These are phyloP conservation scores for Microcebus murinus DNA, from an alignment of 2,113 vertebrate species.

Conservation along the genomic window DNA sequence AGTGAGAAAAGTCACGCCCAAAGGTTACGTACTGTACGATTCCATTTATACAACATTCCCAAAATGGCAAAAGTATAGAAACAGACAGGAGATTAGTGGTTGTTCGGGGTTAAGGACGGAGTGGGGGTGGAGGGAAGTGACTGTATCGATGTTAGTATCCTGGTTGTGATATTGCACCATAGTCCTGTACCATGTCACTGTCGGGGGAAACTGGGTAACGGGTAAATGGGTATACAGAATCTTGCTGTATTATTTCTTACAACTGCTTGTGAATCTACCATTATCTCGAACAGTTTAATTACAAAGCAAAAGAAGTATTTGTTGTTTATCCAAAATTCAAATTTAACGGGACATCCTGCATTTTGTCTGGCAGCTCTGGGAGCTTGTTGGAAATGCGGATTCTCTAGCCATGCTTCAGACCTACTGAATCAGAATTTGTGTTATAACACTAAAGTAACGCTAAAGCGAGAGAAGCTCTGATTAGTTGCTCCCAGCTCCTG, in stretches of 20 bases:
- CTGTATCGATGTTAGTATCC: fast-evolving
- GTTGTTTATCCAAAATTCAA: background rate
- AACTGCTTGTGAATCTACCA: background rate
- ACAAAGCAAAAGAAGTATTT: background rate
- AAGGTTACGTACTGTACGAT: background rate
- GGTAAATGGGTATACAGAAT: background rate
- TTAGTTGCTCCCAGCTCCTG: background rate
- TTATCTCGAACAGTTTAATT: background rate
- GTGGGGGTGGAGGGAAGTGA: background rate
- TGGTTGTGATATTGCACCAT: background rate
- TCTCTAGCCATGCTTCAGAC: background rate
- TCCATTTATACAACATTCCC: background rate
- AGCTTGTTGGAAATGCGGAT: background rate
- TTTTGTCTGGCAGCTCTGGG: background rate
- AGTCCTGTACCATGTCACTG: background rate
- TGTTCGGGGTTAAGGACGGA: background rate
- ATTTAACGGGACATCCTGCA: background rate
- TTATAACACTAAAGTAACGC: background rate
- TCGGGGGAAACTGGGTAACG: background rate
- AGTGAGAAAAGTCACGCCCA: background rate
- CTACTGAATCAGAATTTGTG: background rate
- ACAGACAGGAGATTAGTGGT: background rate
- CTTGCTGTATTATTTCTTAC: background rate
- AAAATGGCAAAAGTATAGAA: background rate
- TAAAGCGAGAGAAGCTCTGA: background rate